phyloP scores from a whole-genome alignment of 2,113 vertebrate species.

The Gopherus flavomarginatus region DNA sequence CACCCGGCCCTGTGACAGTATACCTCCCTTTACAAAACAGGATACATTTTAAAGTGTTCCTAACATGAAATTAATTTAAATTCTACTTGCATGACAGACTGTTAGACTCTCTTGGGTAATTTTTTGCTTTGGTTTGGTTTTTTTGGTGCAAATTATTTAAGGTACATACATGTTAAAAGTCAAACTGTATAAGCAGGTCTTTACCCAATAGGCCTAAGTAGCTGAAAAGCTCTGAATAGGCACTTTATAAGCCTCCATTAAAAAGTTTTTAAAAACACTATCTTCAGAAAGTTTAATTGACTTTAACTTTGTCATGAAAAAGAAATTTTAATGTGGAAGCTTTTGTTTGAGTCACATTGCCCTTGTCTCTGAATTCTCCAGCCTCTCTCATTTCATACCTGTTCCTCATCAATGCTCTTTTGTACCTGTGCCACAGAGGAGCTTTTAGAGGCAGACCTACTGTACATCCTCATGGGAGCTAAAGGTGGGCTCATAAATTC shows the following conservation, averaged over 20 bases:
- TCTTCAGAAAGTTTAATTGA: neutral
- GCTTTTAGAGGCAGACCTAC: neutral
- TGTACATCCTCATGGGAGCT: neutral
- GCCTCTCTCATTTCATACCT: neutral
- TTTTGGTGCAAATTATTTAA: neutral
- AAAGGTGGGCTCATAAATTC: neutral
- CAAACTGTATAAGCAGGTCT: neutral
- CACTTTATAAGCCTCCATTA: neutral
- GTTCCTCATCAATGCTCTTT: neutral
- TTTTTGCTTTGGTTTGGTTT: neutral
- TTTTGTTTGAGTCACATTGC: neutral
- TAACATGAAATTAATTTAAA: neutral
- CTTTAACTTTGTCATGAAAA: neutral
- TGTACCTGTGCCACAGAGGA: neutral
- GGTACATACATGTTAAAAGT: neutral
- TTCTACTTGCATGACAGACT: neutral
- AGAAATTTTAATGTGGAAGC: neutral
- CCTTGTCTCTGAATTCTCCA: neutral
- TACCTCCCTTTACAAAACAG: neutral
- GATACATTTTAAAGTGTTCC: neutral
- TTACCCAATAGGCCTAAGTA: neutral
- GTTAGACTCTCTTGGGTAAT: neutral
- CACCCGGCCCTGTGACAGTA: neutral
- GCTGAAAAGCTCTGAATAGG: too few relatives aligned
- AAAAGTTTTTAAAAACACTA: neutral